phyloP scores from a whole-genome alignment of 2,797 vertebrate species.

The Aotus griseimembra region DNA sequence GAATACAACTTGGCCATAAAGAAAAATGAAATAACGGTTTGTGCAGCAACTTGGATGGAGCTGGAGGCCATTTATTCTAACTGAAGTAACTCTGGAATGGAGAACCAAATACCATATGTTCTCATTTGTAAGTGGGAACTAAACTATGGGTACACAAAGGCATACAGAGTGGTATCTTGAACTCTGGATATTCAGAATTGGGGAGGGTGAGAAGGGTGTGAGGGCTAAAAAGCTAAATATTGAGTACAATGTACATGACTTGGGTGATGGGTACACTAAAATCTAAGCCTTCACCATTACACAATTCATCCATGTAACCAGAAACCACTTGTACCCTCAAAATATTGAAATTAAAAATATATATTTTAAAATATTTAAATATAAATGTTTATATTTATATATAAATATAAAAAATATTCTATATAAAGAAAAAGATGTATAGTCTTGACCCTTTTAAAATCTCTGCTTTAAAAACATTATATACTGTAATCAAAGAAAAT shows the following conservation, averaged over 20 bases:
- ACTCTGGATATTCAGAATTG: neutral
- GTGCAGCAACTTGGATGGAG: neutral
- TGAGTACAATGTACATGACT: neutral
- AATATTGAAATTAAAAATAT: neutral
- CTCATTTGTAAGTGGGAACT: neutral
- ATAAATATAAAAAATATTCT: neutral
- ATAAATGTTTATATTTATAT: neutral
- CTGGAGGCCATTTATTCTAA: neutral
- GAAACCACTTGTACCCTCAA: neutral
- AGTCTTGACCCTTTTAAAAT: neutral
- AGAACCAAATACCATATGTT: neutral
- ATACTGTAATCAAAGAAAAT: neutral
- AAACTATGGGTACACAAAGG: neutral
- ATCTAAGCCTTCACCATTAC: neutral
- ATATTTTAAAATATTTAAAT: no score
- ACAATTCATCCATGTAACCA: neutral
- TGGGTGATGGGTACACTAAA: neutral
- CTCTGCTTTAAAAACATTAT: neutral
- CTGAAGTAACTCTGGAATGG: neutral
- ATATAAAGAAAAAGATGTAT: neutral
- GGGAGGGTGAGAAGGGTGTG: neutral
- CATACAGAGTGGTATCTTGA: neutral
- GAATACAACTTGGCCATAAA: neutral
- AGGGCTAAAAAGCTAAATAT: neutral
- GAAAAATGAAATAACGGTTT: neutral